Evolutionary conservation across 2,797 vertebrate genomes (phyloP).

Genomic region (Pitangus sulphuratus): DNA sequence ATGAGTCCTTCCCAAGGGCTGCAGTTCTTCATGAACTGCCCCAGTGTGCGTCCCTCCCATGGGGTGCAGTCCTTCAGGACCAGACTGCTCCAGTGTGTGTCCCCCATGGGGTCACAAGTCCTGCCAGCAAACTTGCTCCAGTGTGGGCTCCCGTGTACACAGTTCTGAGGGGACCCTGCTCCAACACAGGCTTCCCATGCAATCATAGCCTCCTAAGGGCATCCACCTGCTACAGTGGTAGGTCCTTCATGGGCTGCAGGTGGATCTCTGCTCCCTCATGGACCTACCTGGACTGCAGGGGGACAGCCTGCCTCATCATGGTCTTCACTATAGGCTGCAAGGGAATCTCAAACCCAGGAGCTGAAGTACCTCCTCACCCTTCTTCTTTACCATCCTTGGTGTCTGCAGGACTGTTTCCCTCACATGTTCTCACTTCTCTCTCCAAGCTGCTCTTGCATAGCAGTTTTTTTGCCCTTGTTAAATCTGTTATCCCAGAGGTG

Average conservation of each 20-base stretch:
- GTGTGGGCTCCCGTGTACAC: neutral
- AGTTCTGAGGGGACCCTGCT: neutral
- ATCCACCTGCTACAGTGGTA: fast-evolving
- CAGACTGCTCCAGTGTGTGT: neutral
- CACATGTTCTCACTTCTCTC: neutral
- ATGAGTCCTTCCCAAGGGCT: neutral
- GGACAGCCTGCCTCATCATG: fast-evolving
- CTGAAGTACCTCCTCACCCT: fast-evolving
- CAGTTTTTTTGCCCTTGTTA: neutral
- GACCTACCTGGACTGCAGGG: too few relatives aligned
- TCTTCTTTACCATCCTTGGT: neutral
- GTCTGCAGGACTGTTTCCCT: neutral
- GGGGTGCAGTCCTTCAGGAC: neutral
- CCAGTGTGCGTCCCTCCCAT: neutral
- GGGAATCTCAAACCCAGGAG: neutral
- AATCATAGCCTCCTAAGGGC: neutral
- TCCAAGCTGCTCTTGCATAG: neutral
- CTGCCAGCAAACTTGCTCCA: neutral
- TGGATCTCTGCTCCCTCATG: too few relatives aligned
- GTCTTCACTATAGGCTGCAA: neutral
- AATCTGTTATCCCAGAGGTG: neutral
- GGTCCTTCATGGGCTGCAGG: neutral
- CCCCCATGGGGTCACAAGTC: too few relatives aligned
- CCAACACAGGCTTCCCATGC: neutral
- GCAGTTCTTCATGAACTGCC: neutral